Evolutionary conservation across 1,140 invertebrate genomes (phyloP).

Genomic region (Drosophila funebris): DNA sequence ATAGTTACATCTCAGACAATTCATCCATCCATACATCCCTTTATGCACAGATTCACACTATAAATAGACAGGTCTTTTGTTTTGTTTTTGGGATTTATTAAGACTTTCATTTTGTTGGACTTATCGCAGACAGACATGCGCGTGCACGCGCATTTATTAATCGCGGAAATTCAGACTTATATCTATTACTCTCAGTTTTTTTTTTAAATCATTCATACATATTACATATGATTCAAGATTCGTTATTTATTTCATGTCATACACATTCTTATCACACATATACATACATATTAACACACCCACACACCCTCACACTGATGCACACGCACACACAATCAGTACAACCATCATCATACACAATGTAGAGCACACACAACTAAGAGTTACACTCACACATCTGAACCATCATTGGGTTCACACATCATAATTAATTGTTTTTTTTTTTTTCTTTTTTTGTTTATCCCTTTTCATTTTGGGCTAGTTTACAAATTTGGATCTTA

Average conservation of each 20-base stretch:
- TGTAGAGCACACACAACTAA: not conserved
- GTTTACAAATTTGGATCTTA: slow-evolving; percentile 26
- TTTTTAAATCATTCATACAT: slow-evolving; percentile 42
- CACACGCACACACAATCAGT: not conserved
- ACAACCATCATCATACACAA: not conserved
- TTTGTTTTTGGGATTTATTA: slow-evolving; percentile 18
- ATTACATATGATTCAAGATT: slow-evolving; percentile 19
- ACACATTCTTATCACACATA: slow-evolving; percentile 30
- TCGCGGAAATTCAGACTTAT: slow-evolving; percentile 29
- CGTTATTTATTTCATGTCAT: not conserved
- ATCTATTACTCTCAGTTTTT: slow-evolving; percentile 23
- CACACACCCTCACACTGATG: not conserved
- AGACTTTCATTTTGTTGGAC: not conserved
- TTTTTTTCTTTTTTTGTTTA: slow-evolving; percentile 2
- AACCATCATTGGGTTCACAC: not conserved
- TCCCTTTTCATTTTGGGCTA: slow-evolving; percentile 1
- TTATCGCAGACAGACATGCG: slow-evolving; percentile 13
- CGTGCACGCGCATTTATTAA: not conserved
- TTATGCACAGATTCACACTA: slow-evolving; percentile 49
- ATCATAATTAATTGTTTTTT: not conserved
- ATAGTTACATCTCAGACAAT: slow-evolving; percentile 2
- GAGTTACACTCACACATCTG: slow-evolving; percentile 6
- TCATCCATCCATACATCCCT: slow-evolving; percentile 31
- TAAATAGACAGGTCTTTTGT: slow-evolving; percentile 33
- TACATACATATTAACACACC: slow-evolving; percentile 6